Conservation (phyloP, 92 coral and sea anemone genomes). For the Heteractis magnifica region DNA sequence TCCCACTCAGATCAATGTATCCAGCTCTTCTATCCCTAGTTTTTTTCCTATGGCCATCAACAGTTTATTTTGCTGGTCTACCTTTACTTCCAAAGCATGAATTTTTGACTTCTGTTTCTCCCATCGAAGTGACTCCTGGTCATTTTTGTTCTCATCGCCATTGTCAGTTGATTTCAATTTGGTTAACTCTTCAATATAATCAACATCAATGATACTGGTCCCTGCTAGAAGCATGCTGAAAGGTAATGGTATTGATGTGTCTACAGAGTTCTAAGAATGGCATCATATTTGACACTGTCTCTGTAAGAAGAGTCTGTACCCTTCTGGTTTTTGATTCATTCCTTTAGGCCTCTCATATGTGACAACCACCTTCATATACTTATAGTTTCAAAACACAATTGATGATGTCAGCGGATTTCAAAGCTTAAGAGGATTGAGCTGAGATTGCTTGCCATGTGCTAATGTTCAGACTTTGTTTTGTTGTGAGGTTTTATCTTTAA, state of each 20-base stretch:
- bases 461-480: too few relatives aligned
- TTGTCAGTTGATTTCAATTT: background rate
- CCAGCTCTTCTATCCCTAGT: slow-evolving; percentile 28
- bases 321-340: too few relatives aligned
- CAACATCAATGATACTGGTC: slow-evolving; percentile 6
- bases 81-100: slow-evolving; percentile 51
- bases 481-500: too few relatives aligned
- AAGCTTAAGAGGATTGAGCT: too few relatives aligned
- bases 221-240: slow-evolving; percentile 24
- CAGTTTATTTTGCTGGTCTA: slow-evolving; percentile 62
- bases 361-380: too few relatives aligned
- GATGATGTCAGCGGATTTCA: too few relatives aligned
- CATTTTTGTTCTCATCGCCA: background rate
- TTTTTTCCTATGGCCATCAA: slow-evolving; percentile 60
- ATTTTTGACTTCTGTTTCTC: slow-evolving; percentile 54
- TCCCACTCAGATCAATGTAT: background rate
- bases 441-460: too few relatives aligned
- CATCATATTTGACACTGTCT: background rate
- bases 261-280: background rate
- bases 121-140: slow-evolving; percentile 27
- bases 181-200: slow-evolving; percentile 10
- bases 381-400: too few relatives aligned
- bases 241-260: background rate
- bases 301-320: background rate
- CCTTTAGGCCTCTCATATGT: too few relatives aligned